Conservation (phyloP, 2,888 invertebrate species). For the Ypsolopha sequella region DNA sequence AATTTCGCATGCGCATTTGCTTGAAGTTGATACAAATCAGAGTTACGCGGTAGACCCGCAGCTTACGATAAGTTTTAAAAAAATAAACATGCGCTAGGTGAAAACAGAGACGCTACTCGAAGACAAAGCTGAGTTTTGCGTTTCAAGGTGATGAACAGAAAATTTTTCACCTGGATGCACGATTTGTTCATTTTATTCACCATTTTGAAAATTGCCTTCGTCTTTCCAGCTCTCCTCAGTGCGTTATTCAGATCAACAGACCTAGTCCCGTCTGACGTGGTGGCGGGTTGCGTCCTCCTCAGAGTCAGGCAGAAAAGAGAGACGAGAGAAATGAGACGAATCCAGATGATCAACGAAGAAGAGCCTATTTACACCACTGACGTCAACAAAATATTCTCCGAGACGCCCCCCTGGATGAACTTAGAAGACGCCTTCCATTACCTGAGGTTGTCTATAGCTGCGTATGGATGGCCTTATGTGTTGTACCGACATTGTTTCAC, state of each 20-base stretch:
- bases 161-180: too few relatives aligned
- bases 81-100: too few relatives aligned
- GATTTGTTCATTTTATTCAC: too few relatives aligned
- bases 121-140: too few relatives aligned
- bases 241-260: slow-evolving; percentile 87
- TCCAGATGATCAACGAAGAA: slow-evolving; percentile 74
- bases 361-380: slow-evolving; percentile 77
- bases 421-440: slow-evolving; percentile 81
- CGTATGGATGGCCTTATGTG: slow-evolving; percentile 92
- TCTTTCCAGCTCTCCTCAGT: slow-evolving; percentile 74
- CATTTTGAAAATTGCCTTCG: not conserved
- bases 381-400: slow-evolving; percentile 71
- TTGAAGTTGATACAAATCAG: too few relatives aligned
- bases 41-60: too few relatives aligned
- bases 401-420: slow-evolving; percentile 85
- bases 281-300: slow-evolving; percentile 89
- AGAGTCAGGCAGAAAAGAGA: slow-evolving; percentile 82
- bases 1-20: too few relatives aligned
- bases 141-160: too few relatives aligned
- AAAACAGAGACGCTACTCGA: too few relatives aligned
- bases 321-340: slow-evolving; percentile 77
- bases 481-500: slow-evolving; percentile 81
- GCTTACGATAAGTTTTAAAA: too few relatives aligned
- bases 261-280: slow-evolving; percentile 88
- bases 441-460: slow-evolving; percentile 83